These are phyloP conservation scores for Nymphicus hollandicus DNA, from an alignment of 2,113 vertebrate species.

Conservation along the genomic window DNA sequence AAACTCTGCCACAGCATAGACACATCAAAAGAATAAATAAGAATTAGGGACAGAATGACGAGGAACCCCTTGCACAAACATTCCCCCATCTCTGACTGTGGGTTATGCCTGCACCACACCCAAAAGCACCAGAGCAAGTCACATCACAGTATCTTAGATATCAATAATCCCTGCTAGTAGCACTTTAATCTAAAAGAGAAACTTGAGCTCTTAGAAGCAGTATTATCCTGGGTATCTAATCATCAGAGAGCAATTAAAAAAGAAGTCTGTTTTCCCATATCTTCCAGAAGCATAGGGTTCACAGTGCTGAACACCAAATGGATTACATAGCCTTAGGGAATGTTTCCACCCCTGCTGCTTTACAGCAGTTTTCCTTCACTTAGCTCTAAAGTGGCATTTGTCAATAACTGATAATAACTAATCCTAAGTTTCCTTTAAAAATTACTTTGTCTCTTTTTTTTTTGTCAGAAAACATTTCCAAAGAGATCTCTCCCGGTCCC, in stretches of 20 bases:
- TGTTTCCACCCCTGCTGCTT: background rate
- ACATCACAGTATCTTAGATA: background rate
- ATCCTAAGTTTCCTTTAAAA: background rate
- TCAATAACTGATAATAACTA: constrained; percentile 8
- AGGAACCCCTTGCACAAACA: background rate
- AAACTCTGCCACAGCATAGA: background rate
- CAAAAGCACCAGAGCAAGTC: background rate
- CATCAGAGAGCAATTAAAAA: background rate
- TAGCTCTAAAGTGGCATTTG: background rate
- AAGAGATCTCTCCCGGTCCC: background rate
- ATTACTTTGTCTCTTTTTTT: background rate
- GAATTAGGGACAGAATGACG: background rate
- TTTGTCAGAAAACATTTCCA: background rate
- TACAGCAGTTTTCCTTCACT: background rate
- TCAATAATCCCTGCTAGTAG: background rate
- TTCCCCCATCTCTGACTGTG: background rate
- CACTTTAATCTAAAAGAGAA: background rate
- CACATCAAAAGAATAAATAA: background rate
- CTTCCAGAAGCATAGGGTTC: background rate
- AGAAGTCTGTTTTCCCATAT: background rate
- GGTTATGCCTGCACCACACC: background rate
- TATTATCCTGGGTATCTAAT: background rate
- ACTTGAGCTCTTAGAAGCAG: background rate
- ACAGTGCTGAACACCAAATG: background rate
- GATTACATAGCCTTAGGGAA: background rate